These are phyloP conservation scores for Halocaridina rubra DNA, from an alignment of 2,888 invertebrate genomes.

Conservation along the genomic window DNA sequence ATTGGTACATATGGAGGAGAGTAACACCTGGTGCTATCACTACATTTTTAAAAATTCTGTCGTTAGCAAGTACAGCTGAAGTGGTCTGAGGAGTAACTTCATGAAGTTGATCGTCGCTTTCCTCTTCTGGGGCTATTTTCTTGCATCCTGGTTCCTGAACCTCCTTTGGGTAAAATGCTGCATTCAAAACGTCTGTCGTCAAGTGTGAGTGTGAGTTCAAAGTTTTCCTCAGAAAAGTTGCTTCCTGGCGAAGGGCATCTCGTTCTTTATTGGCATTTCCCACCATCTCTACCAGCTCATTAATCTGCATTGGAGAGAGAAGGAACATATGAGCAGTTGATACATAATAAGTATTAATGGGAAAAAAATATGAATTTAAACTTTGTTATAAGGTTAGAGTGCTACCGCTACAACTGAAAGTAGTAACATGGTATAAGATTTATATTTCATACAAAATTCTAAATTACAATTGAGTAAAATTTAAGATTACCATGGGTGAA, in stretches of 20 bases:
- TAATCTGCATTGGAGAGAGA: no score
- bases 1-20: slow-evolving; percentile 12
- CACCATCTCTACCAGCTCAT: slow-evolving; percentile 2
- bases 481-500: no score
- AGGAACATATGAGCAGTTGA: no score
- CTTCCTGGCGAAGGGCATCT: slow-evolving; percentile 5
- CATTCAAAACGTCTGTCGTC: not conserved
- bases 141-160: not conserved
- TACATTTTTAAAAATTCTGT: slow-evolving; percentile 6
- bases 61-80: not conserved
- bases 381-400: no score
- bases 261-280: not conserved
- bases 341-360: no score
- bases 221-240: not conserved
- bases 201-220: not conserved
- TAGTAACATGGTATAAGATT: no score
- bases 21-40: slow-evolving; percentile 16
- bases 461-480: no score
- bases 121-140: no score
- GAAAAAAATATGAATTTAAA: no score
- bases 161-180: not conserved
- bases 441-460: no score
- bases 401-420: no score
- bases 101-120: not conserved
- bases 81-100: not conserved